phyloP scores from a whole-genome alignment of 2,888 invertebrate genomes.

The Chloroclysta siterata region DNA sequence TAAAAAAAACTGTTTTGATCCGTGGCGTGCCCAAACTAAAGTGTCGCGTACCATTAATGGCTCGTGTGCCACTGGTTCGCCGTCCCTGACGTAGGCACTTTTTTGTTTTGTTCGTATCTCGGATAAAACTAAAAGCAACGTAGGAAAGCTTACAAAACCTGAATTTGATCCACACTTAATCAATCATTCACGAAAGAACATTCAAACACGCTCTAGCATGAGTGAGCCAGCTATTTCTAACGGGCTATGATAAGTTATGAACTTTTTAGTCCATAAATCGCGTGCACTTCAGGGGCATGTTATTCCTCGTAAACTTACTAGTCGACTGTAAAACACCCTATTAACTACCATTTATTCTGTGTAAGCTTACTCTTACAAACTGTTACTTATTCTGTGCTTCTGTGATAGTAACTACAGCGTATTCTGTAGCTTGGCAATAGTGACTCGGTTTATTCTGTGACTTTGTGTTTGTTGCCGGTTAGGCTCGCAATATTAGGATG shows the following conservation, averaged over 20 bases:
- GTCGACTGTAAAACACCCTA: slow-evolving; percentile 58
- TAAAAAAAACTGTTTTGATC: no score
- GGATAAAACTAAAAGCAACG: no score
- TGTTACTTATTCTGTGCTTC: background rate
- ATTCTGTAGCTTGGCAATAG: background rate
- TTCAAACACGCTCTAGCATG: no score
- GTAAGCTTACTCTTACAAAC: background rate
- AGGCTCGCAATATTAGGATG: background rate
- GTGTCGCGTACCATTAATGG: no score
- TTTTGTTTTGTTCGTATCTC: no score
- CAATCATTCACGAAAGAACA: no score
- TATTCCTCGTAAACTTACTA: slow-evolving; percentile 68
- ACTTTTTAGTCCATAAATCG: slow-evolving; percentile 69
- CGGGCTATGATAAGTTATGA: slow-evolving; percentile 51
- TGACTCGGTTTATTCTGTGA: background rate
- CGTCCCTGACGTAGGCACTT: no score
- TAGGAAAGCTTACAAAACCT: no score
- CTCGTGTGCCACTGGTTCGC: no score
- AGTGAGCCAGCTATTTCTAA: slow-evolving; percentile 30
- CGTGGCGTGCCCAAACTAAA: no score
- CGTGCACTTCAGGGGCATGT: slow-evolving; percentile 55
- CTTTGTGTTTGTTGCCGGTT: background rate
- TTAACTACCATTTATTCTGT: slow-evolving; percentile 17
- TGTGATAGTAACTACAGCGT: background rate
- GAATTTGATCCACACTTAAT: no score